These are phyloP conservation scores for Harpalus rufipes DNA, from an alignment of 2,888 invertebrate species.

Conservation along the genomic window DNA sequence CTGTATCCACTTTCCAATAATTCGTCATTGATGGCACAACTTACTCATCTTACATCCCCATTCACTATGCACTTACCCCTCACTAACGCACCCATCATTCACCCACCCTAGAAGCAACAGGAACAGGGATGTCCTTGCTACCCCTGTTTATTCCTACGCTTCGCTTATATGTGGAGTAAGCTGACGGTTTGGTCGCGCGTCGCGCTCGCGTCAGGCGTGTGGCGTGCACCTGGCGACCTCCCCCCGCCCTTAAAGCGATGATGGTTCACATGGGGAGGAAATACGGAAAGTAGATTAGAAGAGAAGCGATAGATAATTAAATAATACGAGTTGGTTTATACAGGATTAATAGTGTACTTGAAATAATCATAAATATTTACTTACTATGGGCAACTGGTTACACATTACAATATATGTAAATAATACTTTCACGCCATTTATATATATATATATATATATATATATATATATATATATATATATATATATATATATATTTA, in stretches of 20 bases:
- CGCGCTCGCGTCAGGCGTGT: constrained; percentile 62
- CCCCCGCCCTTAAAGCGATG: constrained; percentile 43
- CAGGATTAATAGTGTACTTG: too few relatives aligned
- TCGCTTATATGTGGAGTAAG: background rate
- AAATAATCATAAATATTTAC: too few relatives aligned
- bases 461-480: too few relatives aligned
- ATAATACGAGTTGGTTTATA: too few relatives aligned
- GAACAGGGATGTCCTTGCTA: constrained; percentile 3
- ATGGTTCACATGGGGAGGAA: constrained; percentile 34
- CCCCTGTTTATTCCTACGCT: background rate
- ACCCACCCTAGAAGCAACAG: background rate
- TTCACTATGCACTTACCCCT: background rate
- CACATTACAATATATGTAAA: too few relatives aligned
- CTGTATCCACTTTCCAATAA: background rate
- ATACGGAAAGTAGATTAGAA: constrained; percentile 3
- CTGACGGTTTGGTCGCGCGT: constrained; percentile 34
- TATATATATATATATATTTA: too few relatives aligned
- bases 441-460: too few relatives aligned
- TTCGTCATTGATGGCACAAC: background rate
- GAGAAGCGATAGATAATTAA: background rate
- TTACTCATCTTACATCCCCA: constrained; percentile 1
- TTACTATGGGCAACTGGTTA: too few relatives aligned
- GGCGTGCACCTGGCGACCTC: constrained; percentile 64
- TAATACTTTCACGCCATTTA: too few relatives aligned
- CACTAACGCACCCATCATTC: background rate